phyloP scores from a whole-genome alignment of 2,888 invertebrate species.

The Crioceris asparagi region DNA sequence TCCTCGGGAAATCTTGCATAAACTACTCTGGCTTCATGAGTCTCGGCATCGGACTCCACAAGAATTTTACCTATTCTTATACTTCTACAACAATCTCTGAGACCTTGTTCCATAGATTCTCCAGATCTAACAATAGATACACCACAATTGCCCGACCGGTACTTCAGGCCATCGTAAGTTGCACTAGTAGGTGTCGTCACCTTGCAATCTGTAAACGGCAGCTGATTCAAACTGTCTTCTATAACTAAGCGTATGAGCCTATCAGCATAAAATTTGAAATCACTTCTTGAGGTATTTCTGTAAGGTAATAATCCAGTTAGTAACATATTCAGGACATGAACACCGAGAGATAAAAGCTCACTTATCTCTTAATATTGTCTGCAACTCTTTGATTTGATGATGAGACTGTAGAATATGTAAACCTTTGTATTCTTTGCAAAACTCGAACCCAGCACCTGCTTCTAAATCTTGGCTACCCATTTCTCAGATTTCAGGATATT shows the following conservation, averaged over 20 bases:
- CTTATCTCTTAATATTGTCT: constrained; percentile 82
- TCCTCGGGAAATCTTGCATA: constrained; percentile 98
- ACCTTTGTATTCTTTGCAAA: constrained; percentile 48
- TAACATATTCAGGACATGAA: background rate
- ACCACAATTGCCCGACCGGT: constrained; percentile 96
- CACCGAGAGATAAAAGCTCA: constrained; percentile 35
- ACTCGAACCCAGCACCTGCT: constrained; percentile 26
- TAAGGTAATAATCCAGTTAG: constrained; percentile 26
- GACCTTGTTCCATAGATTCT: constrained; percentile 47
- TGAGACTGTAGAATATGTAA: constrained; percentile 62
- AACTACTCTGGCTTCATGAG: constrained; percentile 92
- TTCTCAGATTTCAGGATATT: no score
- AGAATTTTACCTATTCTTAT: constrained; percentile 98
- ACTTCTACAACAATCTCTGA: constrained; percentile 94
- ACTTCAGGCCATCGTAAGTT: constrained; percentile 83
- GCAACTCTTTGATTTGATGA: constrained; percentile 71
- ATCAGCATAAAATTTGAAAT: constrained; percentile 98
- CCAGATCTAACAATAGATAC: constrained; percentile 82
- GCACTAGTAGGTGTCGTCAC: constrained; percentile 91
- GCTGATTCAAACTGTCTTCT: constrained; percentile 93
- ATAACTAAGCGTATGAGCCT: constrained; percentile 93
- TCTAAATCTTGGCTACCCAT: constrained; percentile 39
- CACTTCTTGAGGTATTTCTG: constrained; percentile 84
- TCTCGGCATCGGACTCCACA: constrained; percentile 92
- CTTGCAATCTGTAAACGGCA: constrained; percentile 84